phyloP scores from a whole-genome alignment of 2,888 invertebrate genomes.

The Chaetogeoica ovagalla region DNA sequence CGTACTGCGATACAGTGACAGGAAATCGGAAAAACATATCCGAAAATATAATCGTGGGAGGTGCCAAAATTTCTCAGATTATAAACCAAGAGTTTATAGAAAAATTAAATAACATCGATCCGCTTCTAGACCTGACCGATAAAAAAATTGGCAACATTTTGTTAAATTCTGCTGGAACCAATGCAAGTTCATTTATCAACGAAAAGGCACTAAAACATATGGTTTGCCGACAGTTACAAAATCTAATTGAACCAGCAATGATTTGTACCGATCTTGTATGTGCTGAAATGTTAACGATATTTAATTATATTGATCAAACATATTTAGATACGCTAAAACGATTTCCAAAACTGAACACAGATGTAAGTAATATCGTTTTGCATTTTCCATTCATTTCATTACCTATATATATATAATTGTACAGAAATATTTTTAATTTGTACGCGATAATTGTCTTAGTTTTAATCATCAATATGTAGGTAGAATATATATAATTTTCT shows the following conservation, averaged over 20 bases:
- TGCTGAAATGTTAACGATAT: slow-evolving; percentile 35
- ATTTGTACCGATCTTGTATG: slow-evolving; percentile 21
- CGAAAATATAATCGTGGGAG: slow-evolving; percentile 9
- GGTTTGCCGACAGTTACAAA: slow-evolving; percentile 18
- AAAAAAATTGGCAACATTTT: slow-evolving; percentile 26
- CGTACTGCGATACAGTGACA: slow-evolving; percentile 28
- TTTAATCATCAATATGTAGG: no score
- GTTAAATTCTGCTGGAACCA: slow-evolving; percentile 23
- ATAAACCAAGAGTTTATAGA: slow-evolving; percentile 19
- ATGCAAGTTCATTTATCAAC: slow-evolving; percentile 32
- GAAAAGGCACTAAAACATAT: slow-evolving; percentile 33
- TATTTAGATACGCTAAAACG: slow-evolving; percentile 22
- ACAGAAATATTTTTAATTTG: no score
- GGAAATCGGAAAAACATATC: slow-evolving; percentile 37
- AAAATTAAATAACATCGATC: slow-evolving; percentile 24
- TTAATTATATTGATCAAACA: slow-evolving; percentile 29
- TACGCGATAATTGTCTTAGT: no score
- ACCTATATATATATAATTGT: no score
- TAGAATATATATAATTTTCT: no score
- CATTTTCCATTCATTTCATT: no score
- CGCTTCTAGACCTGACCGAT: slow-evolving; percentile 7
- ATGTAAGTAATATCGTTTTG: slow-evolving; percentile 25
- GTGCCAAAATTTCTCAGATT: slow-evolving; percentile 31
- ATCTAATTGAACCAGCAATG: slow-evolving; percentile 32
- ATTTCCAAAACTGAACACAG: slow-evolving; percentile 26